phyloP scores from a whole-genome alignment of 1,140 invertebrate genomes.

The Euwallacea similis region DNA sequence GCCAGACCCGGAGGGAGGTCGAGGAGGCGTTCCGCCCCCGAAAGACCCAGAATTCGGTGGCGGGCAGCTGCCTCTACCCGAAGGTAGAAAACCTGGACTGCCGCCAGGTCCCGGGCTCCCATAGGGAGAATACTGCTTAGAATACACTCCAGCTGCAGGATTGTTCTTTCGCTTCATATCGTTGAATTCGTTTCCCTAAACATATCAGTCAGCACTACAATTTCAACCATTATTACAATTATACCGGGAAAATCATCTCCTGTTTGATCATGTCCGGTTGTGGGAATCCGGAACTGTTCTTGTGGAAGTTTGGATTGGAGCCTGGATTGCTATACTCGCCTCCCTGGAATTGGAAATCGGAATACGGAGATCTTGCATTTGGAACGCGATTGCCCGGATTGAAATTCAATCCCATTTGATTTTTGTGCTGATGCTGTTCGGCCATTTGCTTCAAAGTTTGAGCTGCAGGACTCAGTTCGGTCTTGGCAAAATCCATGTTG shows the following conservation, averaged over 20 bases:
- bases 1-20: constrained; percentile 64
- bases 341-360: constrained; percentile 58
- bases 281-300: constrained; percentile 55
- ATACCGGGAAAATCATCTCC: constrained; percentile 53
- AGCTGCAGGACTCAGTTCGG: constrained; percentile 82
- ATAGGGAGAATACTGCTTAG: constrained; percentile 65
- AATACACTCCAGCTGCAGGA: constrained; percentile 48
- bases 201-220: not conserved
- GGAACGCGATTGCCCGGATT: constrained; percentile 51
- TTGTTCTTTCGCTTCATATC: constrained; percentile 58
- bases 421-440: constrained; percentile 91
- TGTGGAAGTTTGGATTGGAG: constrained; percentile 55
- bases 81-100: constrained; percentile 64
- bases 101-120: constrained; percentile 65
- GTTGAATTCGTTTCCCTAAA: constrained; percentile 52
- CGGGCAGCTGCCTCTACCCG: constrained; percentile 52
- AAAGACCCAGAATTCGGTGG: constrained; percentile 57
- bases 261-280: constrained; percentile 55
- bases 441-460: constrained; percentile 95
- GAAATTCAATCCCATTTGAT: constrained; percentile 60
- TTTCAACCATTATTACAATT: not conserved
- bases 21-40: constrained; percentile 62
- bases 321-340: constrained; percentile 59
- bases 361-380: constrained; percentile 42
- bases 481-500: constrained; percentile 60